phyloP scores from a whole-genome alignment of 2,113 vertebrate genomes.

The Xiphias gladius region DNA sequence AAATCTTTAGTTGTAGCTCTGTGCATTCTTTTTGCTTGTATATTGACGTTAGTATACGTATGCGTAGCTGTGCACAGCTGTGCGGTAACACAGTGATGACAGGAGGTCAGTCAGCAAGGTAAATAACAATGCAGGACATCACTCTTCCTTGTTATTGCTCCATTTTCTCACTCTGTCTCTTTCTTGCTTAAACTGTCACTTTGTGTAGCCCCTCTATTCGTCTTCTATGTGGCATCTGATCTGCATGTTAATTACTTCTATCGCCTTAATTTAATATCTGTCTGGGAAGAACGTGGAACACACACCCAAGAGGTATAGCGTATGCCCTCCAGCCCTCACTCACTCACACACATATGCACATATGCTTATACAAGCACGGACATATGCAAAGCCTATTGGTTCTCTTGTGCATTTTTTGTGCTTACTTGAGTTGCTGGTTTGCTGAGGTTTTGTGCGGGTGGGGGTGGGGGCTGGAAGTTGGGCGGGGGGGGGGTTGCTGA shows the following conservation, averaged over 20 bases:
- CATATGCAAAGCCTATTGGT: slow-evolving; percentile 16
- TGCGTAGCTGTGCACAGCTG: slow-evolving; percentile 29
- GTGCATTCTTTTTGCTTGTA: neutral
- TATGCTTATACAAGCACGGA: slow-evolving; percentile 5
- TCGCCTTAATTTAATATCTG: slow-evolving; percentile 73
- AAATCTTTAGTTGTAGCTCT: neutral
- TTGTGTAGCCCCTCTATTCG: slow-evolving; percentile 30
- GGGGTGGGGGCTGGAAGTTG: slow-evolving; percentile 14
- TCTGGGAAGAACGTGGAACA: slow-evolving; percentile 56
- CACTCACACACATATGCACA: slow-evolving; percentile 32
- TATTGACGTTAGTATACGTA: neutral
- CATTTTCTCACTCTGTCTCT: slow-evolving; percentile 7
- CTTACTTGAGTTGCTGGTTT: slow-evolving; percentile 13
- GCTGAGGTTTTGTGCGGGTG: slow-evolving; percentile 16
- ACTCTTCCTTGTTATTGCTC: slow-evolving; percentile 38
- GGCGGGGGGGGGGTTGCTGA: slow-evolving; percentile 8
- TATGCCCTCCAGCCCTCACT: slow-evolving; percentile 32
- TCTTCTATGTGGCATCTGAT: slow-evolving; percentile 66
- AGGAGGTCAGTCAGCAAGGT: slow-evolving; percentile 53
- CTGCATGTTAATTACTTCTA: slow-evolving; percentile 78
- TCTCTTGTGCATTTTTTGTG: slow-evolving; percentile 6
- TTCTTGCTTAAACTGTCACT: slow-evolving; percentile 45
- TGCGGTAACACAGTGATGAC: slow-evolving; percentile 33
- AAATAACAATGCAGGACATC: slow-evolving; percentile 46
- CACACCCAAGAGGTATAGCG: slow-evolving; percentile 51